Evolutionary conservation across 2,888 invertebrate genomes (phyloP).

Genomic region (Elmis aenea): DNA sequence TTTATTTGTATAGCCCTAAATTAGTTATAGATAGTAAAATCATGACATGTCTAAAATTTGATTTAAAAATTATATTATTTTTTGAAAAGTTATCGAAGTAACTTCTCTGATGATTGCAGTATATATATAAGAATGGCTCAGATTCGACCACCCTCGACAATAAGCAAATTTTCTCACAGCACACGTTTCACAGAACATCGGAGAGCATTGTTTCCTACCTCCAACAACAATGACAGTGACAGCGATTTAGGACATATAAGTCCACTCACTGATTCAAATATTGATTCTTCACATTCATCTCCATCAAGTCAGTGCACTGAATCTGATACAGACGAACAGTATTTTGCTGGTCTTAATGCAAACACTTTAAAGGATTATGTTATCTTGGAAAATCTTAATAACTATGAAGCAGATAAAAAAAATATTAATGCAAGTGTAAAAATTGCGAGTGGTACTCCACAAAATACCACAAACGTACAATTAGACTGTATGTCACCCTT

Average conservation of each 20-base stretch:
- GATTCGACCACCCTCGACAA: neutral
- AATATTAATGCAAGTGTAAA: neutral
- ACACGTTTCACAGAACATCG: too few species aligned
- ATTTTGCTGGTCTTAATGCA: slow-evolving; percentile 16
- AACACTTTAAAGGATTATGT: slow-evolving; percentile 25
- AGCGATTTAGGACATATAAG: slow-evolving; percentile 57
- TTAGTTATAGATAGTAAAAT: too few species aligned
- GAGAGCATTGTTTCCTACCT: slow-evolving; percentile 55
- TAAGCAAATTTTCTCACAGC: slow-evolving; percentile 29
- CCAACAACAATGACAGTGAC: slow-evolving; percentile 37
- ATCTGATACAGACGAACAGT: slow-evolving; percentile 9
- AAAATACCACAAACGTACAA: neutral
- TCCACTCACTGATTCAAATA: slow-evolving; percentile 43
- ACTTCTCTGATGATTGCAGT: neutral
- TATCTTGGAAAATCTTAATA: slow-evolving; percentile 19
- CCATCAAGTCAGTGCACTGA: too few species aligned
- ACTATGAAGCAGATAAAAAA: neutral
- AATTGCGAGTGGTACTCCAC: neutral
- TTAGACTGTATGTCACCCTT: slow-evolving; percentile 4
- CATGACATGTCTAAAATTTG: neutral
- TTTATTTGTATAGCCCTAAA: too few species aligned
- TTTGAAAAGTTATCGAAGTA: neutral
- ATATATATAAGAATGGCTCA: neutral
- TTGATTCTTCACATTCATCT: slow-evolving; percentile 8
- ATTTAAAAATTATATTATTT: neutral